A percentile compares a stretch with the other conserved stretches of the same genome.
Conservation (phyloP, 2,888 invertebrate genomes). For the Drosophila mercatorum region DNA sequence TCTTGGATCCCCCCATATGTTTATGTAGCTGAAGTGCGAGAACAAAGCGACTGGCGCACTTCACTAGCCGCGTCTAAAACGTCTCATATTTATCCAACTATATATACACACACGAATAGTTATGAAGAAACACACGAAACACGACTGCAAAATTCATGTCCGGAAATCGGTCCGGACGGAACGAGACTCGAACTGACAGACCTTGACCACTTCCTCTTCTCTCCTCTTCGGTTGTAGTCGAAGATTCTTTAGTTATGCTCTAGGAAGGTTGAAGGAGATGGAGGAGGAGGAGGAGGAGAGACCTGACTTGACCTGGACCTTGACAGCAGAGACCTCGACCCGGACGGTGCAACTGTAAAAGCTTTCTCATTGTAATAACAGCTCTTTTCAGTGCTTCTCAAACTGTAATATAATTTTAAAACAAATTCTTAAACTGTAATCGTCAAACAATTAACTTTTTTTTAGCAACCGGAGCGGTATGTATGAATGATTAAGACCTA, state of each 20-base stretch:
- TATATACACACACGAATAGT: constrained; percentile 1
- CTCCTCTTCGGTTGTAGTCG: background rate
- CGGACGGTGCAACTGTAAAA: constrained; percentile 22
- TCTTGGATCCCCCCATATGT: constrained; percentile 37
- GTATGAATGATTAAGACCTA: constrained; percentile 65
- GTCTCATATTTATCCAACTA: background rate
- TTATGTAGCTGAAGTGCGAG: constrained; percentile 30
- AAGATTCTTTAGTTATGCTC: background rate
- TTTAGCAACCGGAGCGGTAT: constrained; percentile 81
- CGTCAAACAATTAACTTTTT: constrained; percentile 72
- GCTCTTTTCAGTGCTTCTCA: constrained; percentile 79
- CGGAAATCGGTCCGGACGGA: constrained; percentile 1
- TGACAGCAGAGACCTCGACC: background rate
- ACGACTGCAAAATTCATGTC: constrained; percentile 9
- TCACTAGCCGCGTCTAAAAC: constrained; percentile 17
- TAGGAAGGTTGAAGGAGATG: background rate
- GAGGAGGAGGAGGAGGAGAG: background rate
- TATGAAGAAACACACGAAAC: constrained; percentile 4
- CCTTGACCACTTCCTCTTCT: background rate
- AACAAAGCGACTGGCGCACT: constrained; percentile 10
- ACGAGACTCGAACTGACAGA: constrained; percentile 15
- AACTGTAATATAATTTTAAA: constrained; percentile 58
- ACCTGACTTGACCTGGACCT: background rate
- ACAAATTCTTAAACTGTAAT: constrained; percentile 58
- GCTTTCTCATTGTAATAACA: constrained; percentile 73